Percentiles rank a stretch among this genome's conserved stretches.
phyloP scores from a whole-genome alignment of 2,113 vertebrate species.

The Pyrgilauda ruficollis region DNA sequence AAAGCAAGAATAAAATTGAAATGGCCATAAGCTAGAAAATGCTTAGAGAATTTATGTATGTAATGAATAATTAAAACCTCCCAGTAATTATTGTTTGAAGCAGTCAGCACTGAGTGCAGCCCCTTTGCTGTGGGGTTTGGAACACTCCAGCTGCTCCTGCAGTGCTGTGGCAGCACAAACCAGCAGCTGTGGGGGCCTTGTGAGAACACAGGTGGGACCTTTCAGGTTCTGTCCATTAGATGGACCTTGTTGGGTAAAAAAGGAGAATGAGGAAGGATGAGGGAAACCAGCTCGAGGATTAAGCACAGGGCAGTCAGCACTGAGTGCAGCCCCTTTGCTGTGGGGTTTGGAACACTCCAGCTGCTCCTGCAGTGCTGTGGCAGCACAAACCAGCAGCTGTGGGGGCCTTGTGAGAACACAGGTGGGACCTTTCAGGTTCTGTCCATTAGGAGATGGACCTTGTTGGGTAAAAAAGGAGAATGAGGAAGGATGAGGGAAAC shows the following conservation, averaged over 20 bases:
- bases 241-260: background rate
- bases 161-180: background rate
- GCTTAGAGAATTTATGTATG: background rate
- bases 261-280: background rate
- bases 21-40: background rate
- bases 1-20: background rate
- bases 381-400: background rate
- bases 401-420: background rate
- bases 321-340: background rate
- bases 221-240: accelerated
- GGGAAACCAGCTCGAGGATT: background rate
- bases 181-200: accelerated
- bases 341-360: background rate
- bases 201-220: background rate
- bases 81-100: background rate
- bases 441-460: background rate
- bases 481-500: background rate
- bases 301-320: background rate
- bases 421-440: too few species aligned
- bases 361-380: background rate
- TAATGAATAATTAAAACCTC: background rate
- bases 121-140: background rate
- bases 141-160: background rate
- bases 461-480: background rate
- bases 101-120: background rate